Evolutionary conservation across 2,888 invertebrate genomes (phyloP).

Genomic region (Diachrysia chrysitis): DNA sequence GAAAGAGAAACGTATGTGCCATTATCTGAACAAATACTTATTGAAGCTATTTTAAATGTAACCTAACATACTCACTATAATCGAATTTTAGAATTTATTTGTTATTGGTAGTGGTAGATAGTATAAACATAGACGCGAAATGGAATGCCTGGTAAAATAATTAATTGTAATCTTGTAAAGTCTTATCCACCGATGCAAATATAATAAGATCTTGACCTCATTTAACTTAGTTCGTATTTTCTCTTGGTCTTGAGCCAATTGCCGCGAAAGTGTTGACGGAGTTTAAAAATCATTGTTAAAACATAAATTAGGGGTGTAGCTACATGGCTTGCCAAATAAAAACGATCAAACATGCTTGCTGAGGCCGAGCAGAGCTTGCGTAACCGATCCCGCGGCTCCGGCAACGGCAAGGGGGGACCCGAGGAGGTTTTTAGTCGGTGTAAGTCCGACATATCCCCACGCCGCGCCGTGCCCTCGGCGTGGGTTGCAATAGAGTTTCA

Average conservation of each 20-base stretch:
- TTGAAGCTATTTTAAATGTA: neutral
- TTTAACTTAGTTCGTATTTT: neutral
- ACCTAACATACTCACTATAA: neutral
- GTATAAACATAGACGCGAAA: conserved; percentile 1
- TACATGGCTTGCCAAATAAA: too few relatives aligned
- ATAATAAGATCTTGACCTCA: neutral
- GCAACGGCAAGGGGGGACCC: too few relatives aligned
- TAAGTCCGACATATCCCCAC: too few relatives aligned
- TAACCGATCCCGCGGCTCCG: too few relatives aligned
- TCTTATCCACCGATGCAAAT: neutral
- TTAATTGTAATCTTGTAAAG: neutral
- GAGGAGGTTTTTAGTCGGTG: too few relatives aligned
- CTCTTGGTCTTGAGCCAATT: conserved; percentile 4
- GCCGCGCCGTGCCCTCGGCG: too few relatives aligned
- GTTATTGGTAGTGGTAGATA: conserved; percentile 8
- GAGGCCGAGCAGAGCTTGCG: too few relatives aligned
- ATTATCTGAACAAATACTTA: neutral
- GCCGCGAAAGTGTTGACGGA: too few relatives aligned
- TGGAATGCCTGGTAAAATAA: neutral
- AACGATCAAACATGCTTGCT: too few relatives aligned
- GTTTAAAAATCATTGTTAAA: too few relatives aligned
- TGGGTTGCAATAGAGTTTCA: too few relatives aligned
- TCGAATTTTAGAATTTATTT: neutral
- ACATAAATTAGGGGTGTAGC: too few relatives aligned
- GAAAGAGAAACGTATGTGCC: neutral